Base-by-base conservation (phyloP, 1,140 invertebrate genomes). In the Habropoda laboriosa region DNA sequence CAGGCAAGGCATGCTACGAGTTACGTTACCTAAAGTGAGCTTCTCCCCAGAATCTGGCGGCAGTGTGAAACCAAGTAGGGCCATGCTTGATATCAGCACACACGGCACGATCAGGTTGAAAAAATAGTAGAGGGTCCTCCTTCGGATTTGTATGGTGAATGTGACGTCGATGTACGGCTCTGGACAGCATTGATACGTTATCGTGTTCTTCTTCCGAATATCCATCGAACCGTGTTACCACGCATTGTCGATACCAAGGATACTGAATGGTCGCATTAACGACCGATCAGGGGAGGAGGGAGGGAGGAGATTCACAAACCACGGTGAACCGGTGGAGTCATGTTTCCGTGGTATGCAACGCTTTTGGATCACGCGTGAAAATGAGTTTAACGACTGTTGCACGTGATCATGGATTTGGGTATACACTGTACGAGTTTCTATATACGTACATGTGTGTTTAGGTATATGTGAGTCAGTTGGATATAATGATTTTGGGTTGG, bases 51-150 rank as follows among this genome's bases (percentile, higher is more conserved):
- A 99, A 91, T 99, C 98, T 42, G 99, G 98, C 70, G 99, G 99
- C 88, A 99, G 94, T 61, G 98, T 99, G 94, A 99, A 99, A 47
- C 98, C 98, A 86, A 99, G 94, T 76, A 99, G 95, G 64, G 99
- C 99, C 97, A 99, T 98, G 75, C 98, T 99, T 75, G 98, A 98
- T 90, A 99, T 98, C 89, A 99, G 96, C 76, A 99, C 98, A 94
- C 99, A 99, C 75, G 99, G 99, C 88, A 99, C 98, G 92, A 99
- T 99, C 88, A 99, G 95, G 94, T 99, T 99, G 95, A 99, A 99
- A 94, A 99, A 99, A 94, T 99, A 99, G 94, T 99, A 99, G 76
- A 99, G 95, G 35, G 98, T 99, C 89, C 98, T 94, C 92, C 99
- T 95, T 86, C 99, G 95, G 90, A 99, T 99, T 94, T 98, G 97